A percentile compares a stretch with the other conserved stretches of the same genome.
Evolutionary conservation across 2,113 vertebrate genomes (phyloP).

Genomic region (Mesocricetus auratus): DNA sequence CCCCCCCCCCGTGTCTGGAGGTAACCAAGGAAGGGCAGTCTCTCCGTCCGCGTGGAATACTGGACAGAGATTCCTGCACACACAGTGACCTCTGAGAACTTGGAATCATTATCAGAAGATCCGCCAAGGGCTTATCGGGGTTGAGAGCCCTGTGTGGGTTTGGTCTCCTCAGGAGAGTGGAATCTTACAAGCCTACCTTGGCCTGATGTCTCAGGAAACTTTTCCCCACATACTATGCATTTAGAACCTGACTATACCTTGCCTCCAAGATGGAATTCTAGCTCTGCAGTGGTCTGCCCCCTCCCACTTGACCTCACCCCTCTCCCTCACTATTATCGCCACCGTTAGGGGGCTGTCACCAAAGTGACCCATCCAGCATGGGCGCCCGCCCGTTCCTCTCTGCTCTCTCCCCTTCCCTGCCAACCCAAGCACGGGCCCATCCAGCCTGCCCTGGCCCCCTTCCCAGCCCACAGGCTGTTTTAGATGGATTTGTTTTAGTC

Average conservation of each 20-base stretch:
- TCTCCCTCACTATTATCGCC: neutral
- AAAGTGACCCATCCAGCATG: neutral
- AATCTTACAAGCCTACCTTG: neutral
- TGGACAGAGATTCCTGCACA: neutral
- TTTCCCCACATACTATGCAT: neutral
- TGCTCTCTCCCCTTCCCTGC: neutral
- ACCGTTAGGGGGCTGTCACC: neutral
- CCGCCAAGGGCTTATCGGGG: neutral
- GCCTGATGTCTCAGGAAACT: neutral
- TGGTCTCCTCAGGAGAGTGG: neutral
- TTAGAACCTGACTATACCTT: neutral
- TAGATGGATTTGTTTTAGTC: fast-evolving
- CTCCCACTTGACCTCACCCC: neutral
- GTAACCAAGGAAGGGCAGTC: neutral
- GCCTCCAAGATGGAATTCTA: neutral
- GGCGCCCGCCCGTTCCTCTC: too few relatives aligned
- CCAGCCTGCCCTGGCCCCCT: neutral
- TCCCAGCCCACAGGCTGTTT: neutral
- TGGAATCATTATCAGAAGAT: neutral
- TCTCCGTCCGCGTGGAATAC: neutral
- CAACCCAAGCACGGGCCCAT: fast-evolving
- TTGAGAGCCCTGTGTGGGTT: neutral
- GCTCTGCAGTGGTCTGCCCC: too few relatives aligned
- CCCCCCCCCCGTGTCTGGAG: too few relatives aligned
- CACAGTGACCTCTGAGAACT: neutral